phyloP scores from a whole-genome alignment of 1,140 invertebrate genomes.

The Pogonomyrmex californicus region DNA sequence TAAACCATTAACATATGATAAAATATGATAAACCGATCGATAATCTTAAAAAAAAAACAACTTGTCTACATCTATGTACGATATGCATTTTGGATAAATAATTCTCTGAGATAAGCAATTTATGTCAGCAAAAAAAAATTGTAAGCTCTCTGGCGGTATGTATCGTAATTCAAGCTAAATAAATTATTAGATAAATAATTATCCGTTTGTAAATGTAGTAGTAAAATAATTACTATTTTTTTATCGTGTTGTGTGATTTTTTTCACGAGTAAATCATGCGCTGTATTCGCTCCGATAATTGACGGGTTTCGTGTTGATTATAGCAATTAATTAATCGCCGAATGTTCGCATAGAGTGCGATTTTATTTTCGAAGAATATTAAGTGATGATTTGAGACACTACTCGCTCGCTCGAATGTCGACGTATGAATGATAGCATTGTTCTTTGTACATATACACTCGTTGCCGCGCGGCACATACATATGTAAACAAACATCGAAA shows the following conservation, averaged over 20 bases:
- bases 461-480: neutral
- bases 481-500: neutral
- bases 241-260: neutral
- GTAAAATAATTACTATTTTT: neutral
- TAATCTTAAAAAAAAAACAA: neutral
- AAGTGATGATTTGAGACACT: neutral
- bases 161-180: too few relatives aligned
- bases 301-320: neutral
- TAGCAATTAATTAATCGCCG: constrained; percentile 5
- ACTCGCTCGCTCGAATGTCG: neutral
- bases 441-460: neutral
- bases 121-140: neutral
- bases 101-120: neutral
- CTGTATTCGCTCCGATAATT: neutral
- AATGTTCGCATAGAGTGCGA: neutral
- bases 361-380: neutral
- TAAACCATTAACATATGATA: too few relatives aligned
- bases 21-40: neutral
- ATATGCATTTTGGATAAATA: neutral
- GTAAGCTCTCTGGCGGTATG: neutral
- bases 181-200: neutral
- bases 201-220: neutral
- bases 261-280: neutral
- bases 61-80: neutral
- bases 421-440: neutral